phyloP scores from a whole-genome alignment of 23 tunicate species.

The Ciona savignyi region DNA sequence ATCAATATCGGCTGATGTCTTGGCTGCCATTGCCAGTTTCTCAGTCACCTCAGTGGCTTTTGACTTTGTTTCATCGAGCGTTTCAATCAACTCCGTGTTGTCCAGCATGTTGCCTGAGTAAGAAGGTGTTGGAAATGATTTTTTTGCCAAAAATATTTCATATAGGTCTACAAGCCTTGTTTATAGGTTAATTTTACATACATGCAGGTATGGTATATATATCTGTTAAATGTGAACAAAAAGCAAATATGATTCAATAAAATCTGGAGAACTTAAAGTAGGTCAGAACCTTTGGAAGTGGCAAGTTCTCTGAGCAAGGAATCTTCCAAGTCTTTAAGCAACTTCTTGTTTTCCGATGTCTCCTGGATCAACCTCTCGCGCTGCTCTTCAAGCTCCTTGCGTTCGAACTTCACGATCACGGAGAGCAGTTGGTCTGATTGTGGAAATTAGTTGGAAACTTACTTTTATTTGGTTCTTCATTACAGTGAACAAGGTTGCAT shows the following conservation, averaged over 20 bases:
- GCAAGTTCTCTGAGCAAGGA: slow-evolving; percentile 96
- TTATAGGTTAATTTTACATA: too few relatives aligned
- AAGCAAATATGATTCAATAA: too few relatives aligned
- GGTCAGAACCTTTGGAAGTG: slow-evolving; percentile 75
- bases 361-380: slow-evolving; percentile 97
- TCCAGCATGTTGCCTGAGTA: slow-evolving; percentile 97
- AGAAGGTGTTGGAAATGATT: too few relatives aligned
- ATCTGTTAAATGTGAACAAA: too few relatives aligned
- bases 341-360: slow-evolving; percentile 94
- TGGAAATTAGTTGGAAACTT: too few relatives aligned
- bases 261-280: too few relatives aligned
- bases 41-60: slow-evolving; percentile 96
- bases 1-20: slow-evolving; percentile 91
- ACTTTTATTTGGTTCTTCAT: too few relatives aligned
- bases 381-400: slow-evolving; percentile 98
- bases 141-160: too few relatives aligned
- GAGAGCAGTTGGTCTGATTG: slow-evolving; percentile 98
- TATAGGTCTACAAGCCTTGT: too few relatives aligned
- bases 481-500: too few relatives aligned
- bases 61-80: slow-evolving; percentile 96
- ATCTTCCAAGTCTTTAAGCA: slow-evolving; percentile 96
- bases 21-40: slow-evolving; percentile 84
- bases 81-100: slow-evolving; percentile 99
- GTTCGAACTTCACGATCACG: slow-evolving; percentile 97
- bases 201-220: too few relatives aligned